A percentile compares a stretch with the other conserved stretches of the same genome.
These are phyloP conservation scores for Xenentodon cancila DNA, from an alignment of 2,797 vertebrate species.

Conservation along the genomic window DNA sequence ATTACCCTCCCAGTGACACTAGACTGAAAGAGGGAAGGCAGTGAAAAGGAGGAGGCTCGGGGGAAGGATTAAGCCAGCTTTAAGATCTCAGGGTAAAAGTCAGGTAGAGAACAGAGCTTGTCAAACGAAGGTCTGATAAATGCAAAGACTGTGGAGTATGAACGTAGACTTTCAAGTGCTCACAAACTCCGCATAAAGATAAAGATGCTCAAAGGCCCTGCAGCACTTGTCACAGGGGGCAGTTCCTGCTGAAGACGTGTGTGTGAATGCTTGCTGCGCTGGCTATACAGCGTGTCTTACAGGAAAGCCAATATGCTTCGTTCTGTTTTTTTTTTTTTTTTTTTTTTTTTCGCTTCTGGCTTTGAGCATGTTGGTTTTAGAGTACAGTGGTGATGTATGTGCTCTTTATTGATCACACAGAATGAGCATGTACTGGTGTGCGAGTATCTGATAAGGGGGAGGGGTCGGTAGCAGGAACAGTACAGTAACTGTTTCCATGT, in stretches of 20 bases:
- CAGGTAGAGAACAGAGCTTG: conserved; percentile 72
- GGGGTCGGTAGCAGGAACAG: conserved; percentile 49
- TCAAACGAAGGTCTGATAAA: conserved; percentile 64
- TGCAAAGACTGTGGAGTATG: conserved; percentile 26
- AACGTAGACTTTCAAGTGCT: conserved; percentile 21
- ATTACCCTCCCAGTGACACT: conserved; percentile 76
- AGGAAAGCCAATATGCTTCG: conserved; percentile 35
- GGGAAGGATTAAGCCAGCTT: conserved; percentile 69
- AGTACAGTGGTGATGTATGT: conserved; percentile 51
- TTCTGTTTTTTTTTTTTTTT: neutral
- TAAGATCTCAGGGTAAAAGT: conserved; percentile 74
- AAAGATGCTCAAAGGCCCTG: conserved; percentile 26
- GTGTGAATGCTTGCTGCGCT: conserved; percentile 11
- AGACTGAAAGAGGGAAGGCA: conserved; percentile 53
- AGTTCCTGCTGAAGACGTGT: conserved; percentile 34
- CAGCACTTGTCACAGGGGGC: conserved; percentile 26
- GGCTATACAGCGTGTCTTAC: conserved; percentile 12
- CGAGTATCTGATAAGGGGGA: conserved; percentile 38
- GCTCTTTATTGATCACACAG: conserved; percentile 60
- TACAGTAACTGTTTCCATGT: conserved; percentile 78
- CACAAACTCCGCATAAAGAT: conserved; percentile 19
- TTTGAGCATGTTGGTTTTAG: conserved; percentile 47
- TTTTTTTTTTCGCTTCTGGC: conserved; percentile 18
- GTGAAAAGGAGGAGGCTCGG: conserved; percentile 45
- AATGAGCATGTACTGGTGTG: conserved; percentile 24